Evolutionary conservation across 2,113 vertebrate genomes (phyloP).

Genomic region (Catharus minimus): DNA sequence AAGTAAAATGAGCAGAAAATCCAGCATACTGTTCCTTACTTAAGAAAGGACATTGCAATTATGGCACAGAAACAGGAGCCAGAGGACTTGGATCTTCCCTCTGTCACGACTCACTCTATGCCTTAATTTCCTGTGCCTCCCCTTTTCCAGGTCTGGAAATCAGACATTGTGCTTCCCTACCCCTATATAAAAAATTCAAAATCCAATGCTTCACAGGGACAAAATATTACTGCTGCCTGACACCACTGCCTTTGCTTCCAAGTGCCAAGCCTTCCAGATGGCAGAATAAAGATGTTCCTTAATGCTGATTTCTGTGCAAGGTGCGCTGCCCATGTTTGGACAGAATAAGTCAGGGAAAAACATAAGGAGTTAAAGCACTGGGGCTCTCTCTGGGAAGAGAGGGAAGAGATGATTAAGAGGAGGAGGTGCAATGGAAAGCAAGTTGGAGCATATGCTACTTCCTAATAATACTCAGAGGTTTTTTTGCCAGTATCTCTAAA

Average conservation of each 20-base stretch:
- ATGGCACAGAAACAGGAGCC: background rate
- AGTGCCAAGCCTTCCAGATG: slow-evolving; percentile 19
- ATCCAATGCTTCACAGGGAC: background rate
- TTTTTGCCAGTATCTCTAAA: background rate
- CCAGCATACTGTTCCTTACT: background rate
- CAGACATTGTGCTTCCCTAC: background rate
- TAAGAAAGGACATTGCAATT: background rate
- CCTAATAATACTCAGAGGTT: background rate
- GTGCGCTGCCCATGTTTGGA: background rate
- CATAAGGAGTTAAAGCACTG: background rate
- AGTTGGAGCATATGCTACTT: background rate
- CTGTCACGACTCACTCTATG: background rate
- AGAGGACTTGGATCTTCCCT: slow-evolving; percentile 9
- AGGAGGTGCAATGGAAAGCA: background rate
- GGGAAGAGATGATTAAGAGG: background rate
- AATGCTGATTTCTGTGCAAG: background rate
- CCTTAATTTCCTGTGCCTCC: slow-evolving; percentile 26
- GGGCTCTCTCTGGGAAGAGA: background rate
- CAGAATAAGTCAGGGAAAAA: background rate
- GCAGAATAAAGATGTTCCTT: background rate
- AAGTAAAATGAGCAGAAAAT: background rate
- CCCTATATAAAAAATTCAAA: slow-evolving; percentile 12
- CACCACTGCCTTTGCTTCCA: background rate
- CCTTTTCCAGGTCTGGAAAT: slow-evolving; percentile 36
- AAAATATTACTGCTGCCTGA: background rate